Base-by-base conservation (phyloP, 2,888 invertebrate species). In the Xestia ashworthii region DNA sequence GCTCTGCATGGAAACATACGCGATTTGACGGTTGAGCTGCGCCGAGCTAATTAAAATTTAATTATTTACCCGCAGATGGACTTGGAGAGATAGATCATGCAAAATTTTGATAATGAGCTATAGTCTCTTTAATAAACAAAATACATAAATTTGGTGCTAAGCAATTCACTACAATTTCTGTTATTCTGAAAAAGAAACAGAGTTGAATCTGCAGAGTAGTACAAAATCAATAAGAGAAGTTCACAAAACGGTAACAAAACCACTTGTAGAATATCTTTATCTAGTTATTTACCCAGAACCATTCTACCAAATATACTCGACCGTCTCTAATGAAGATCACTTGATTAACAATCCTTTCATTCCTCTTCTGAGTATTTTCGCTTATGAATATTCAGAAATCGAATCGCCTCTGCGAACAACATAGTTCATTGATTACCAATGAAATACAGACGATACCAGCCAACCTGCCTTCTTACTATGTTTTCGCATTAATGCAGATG, bases 401-500 rank as follows among this genome's bases (percentile, higher is more conserved):
- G 53, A 76, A 46, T 78, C 70, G 53, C 50, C 44, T 71, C 71
- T 55, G 50, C 73, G 38, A 68, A 80, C 77, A 82, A 81, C 83
- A 78, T 78, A 75, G 68, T 78, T 88, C 78, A 81, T 87, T 87
- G 87, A 81, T 87, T 82, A 79, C 78, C 76, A 77, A 84, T 87
- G 62, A 87, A 87, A 77, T 77, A 83, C 76, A 71, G 77, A 67
- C 71, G 50, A 68, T 50, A 48, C 64, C 69, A 84, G 41, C 73
- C 74, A 75, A 84, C 80, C 74, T 74, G 87, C 68, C 70, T 72
- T 82, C 75, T 76, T 84, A 80, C 67, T 81, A 71, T 83, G 78
- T 87, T 84, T 83, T 79, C 68, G 76, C 82, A 85, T 87, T 80
- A 87, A 88, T 88, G 88, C 87, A 86, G 85, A 89, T 83, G 83